Conservation (phyloP, 2,888 invertebrate species). For the Parapristionchus giblindavisi region DNA sequence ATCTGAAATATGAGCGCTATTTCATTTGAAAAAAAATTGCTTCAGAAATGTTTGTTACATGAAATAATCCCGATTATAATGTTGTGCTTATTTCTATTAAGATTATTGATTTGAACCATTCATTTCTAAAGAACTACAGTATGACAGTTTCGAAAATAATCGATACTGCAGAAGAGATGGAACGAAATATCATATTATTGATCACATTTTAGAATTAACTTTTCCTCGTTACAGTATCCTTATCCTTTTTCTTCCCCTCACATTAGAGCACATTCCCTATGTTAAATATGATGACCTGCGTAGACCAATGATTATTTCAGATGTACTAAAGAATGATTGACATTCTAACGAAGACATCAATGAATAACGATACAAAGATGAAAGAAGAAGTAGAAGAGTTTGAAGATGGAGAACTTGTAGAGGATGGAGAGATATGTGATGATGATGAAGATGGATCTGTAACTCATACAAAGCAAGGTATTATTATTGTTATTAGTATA, state of each 20-base stretch:
- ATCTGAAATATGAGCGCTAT: too few relatives aligned
- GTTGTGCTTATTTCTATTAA: too few relatives aligned
- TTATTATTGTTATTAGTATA: background rate
- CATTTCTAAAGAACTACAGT: too few relatives aligned
- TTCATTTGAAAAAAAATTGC: too few relatives aligned
- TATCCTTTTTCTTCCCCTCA: slow-evolving; percentile 3
- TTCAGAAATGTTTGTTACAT: too few relatives aligned
- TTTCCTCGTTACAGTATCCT: background rate
- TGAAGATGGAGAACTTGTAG: slow-evolving; percentile 37
- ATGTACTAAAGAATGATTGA: slow-evolving; percentile 37
- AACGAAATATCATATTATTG: too few relatives aligned
- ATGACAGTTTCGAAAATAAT: background rate
- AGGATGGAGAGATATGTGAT: slow-evolving; percentile 39
- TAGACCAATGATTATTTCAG: slow-evolving; percentile 17
- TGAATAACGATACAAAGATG: slow-evolving; percentile 4
- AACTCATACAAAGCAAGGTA: slow-evolving; percentile 28
- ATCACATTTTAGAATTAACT: too few relatives aligned
- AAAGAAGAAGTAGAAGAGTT: slow-evolving; percentile 27
- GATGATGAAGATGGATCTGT: slow-evolving; percentile 30
- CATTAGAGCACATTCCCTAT: slow-evolving; percentile 1
- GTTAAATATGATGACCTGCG: background rate
- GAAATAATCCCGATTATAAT: too few relatives aligned
- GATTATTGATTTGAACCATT: too few relatives aligned
- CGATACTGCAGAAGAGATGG: background rate
- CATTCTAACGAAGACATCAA: slow-evolving; percentile 25